These are phyloP conservation scores for Cartodere bifasciata DNA, from an alignment of 2,888 invertebrate species.

Conservation along the genomic window DNA sequence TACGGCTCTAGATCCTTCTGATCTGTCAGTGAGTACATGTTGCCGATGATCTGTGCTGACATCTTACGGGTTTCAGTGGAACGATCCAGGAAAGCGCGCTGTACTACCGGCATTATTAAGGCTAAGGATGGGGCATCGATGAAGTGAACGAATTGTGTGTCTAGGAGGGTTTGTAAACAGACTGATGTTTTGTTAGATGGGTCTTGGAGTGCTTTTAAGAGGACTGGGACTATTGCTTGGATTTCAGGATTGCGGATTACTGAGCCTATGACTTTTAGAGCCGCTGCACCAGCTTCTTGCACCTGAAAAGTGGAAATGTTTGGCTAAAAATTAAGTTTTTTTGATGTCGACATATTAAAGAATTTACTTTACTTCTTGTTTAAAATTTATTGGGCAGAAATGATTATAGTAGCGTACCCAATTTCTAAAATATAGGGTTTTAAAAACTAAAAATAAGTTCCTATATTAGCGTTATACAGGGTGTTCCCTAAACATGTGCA, in stretches of 20 bases:
- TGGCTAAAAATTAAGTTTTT: too few relatives aligned
- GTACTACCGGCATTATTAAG: constrained; percentile 98
- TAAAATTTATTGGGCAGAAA: too few relatives aligned
- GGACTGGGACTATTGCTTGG: constrained; percentile 78
- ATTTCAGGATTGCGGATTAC: constrained; percentile 99
- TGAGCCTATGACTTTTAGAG: constrained; percentile 89
- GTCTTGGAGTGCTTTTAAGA: constrained; percentile 86
- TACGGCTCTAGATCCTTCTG: constrained; percentile 97
- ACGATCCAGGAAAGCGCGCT: constrained; percentile 93
- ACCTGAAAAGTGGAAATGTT: too few relatives aligned
- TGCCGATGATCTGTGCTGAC: constrained; percentile 99
- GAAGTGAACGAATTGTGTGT: constrained; percentile 97
- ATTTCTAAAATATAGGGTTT: too few relatives aligned
- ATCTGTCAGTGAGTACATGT: constrained; percentile 98
- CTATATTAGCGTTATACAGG: too few relatives aligned
- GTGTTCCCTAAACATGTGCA: too few relatives aligned
- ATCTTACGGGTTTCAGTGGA: constrained; percentile 97
- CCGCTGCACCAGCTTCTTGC: constrained; percentile 92
- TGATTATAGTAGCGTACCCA: too few relatives aligned
- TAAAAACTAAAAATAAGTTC: too few relatives aligned
- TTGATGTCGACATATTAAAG: too few relatives aligned
- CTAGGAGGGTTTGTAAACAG: constrained; percentile 85
- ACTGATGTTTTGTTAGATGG: constrained; percentile 89
- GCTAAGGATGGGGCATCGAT: constrained; percentile 98
- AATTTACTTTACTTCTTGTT: too few relatives aligned